Conservation (phyloP, 2,888 invertebrate species). For the Chaitophorus viminalis region DNA sequence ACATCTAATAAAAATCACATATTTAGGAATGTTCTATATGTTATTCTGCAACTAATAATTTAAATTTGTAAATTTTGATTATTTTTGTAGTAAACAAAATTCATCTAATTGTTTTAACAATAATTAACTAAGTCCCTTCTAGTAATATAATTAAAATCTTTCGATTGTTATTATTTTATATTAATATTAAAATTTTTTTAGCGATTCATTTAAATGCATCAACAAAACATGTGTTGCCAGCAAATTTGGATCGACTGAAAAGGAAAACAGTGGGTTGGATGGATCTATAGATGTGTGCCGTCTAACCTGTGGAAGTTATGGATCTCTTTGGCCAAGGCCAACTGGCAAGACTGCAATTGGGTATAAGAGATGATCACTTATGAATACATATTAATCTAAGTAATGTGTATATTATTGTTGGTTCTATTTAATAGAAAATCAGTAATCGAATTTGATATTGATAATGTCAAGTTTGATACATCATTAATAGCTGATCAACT, state of each 20-base stretch:
- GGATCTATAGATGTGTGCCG: slow-evolving; percentile 74
- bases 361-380: slow-evolving; percentile 59
- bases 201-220: slow-evolving; percentile 40
- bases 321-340: slow-evolving; percentile 79
- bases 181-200: background rate
- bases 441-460: slow-evolving; percentile 14
- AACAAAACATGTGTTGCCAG: slow-evolving; percentile 39
- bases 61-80: no score
- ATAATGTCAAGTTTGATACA: slow-evolving; percentile 71
- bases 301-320: slow-evolving; percentile 76
- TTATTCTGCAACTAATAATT: no score
- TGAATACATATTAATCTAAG: background rate
- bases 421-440: slow-evolving; percentile 24
- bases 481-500: slow-evolving; percentile 69
- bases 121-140: background rate
- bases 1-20: no score
- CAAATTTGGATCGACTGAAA: background rate
- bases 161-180: background rate
- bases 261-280: slow-evolving; percentile 18
- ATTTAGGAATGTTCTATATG: no score
- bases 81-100: no score
- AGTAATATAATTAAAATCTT: background rate
- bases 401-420: background rate
- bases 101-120: no score
- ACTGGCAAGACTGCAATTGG: slow-evolving; percentile 67